These are phyloP conservation scores for Trichechus manatus DNA, from an alignment of 2,113 vertebrate genomes.

Conservation along the genomic window DNA sequence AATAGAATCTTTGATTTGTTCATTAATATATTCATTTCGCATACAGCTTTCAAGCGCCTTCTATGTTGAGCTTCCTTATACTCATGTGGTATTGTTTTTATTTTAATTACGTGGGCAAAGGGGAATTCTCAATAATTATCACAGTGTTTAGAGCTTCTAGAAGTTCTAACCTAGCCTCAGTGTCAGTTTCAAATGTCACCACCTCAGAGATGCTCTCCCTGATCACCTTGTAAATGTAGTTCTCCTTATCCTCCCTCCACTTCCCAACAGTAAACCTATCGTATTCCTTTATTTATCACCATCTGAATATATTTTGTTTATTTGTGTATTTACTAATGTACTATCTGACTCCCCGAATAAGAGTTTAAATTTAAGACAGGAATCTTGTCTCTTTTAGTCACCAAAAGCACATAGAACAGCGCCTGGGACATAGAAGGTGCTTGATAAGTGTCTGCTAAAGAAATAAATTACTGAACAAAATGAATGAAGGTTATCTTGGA, in stretches of 20 bases:
- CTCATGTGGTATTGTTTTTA: not conserved
- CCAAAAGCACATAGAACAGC: not conserved
- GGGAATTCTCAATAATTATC: not conserved
- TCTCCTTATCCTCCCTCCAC: not conserved
- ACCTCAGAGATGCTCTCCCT: not conserved
- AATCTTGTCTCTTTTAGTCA: not conserved
- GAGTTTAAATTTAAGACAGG: slow-evolving; percentile 14
- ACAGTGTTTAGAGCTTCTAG: not conserved
- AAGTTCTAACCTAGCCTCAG: not conserved
- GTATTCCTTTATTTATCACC: not conserved
- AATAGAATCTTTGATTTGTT: not conserved
- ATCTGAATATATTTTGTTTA: not conserved
- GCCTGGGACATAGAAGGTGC: not conserved
- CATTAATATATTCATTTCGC: slow-evolving; percentile 42
- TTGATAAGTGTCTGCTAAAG: not conserved
- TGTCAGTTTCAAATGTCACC: not conserved
- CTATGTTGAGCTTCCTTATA: not conserved
- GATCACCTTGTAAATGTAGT: not conserved
- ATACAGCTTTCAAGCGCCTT: not conserved
- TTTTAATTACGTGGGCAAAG: not conserved
- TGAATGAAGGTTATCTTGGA: not conserved
- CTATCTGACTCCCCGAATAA: not conserved
- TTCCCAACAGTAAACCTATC: not conserved
- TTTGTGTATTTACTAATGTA: not conserved
- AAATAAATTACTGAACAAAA: not conserved